phyloP scores from a whole-genome alignment of 2,797 vertebrate species.

The Aselliscus stoliczkanus region DNA sequence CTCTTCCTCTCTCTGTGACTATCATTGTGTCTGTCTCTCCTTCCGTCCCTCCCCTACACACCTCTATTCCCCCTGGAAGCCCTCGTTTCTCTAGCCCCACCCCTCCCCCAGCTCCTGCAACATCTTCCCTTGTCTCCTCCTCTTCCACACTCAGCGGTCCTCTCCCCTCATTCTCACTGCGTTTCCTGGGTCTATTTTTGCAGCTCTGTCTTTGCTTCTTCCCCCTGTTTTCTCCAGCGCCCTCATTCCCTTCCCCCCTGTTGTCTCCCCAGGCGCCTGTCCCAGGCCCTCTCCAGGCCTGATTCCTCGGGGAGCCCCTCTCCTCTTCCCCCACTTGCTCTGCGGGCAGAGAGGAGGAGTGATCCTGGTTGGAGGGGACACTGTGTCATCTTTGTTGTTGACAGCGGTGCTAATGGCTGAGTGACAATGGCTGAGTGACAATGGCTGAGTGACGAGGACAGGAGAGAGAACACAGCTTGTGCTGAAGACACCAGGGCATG shows the following conservation, averaged over 20 bases:
- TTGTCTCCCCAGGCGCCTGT: not conserved
- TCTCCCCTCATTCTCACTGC: not conserved
- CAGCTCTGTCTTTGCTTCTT: not conserved
- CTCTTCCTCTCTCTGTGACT: too few relatives aligned
- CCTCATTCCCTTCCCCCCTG: not conserved
- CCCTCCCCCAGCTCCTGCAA: too few relatives aligned
- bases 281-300: not conserved
- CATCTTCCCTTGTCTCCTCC: not conserved
- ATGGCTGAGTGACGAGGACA: not conserved
- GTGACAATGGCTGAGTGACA: not conserved
- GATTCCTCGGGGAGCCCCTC: not conserved
- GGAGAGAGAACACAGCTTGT: not conserved
- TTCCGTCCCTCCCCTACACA: too few relatives aligned
- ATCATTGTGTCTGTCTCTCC: too few relatives aligned
- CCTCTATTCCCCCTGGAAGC: not conserved
- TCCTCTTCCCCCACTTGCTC: not conserved
- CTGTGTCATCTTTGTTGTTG: not conserved
- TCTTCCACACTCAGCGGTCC: not conserved
- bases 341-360: not conserved
- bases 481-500: not conserved
- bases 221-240: not conserved
- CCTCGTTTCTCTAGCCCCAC: not conserved
- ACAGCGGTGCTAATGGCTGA: not conserved
- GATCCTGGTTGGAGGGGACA: not conserved
- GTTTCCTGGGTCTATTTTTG: not conserved